Conservation (phyloP, 2,113 vertebrate genomes). For the Percopsis transmontana region DNA sequence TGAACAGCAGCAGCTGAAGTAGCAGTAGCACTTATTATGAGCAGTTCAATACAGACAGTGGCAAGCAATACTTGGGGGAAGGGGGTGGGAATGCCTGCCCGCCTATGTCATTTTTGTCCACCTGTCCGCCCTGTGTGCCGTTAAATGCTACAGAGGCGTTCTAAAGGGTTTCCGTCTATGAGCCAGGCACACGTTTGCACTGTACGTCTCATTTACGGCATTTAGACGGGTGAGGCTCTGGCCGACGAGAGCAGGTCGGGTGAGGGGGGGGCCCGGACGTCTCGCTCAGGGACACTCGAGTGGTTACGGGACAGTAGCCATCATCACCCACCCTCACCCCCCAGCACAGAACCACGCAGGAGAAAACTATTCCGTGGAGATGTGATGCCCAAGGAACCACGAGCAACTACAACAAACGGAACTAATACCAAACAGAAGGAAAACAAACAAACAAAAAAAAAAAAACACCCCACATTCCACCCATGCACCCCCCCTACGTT, state of each 20-base stretch:
- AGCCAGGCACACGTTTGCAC: neutral
- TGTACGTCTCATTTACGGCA: neutral
- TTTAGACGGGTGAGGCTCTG: neutral
- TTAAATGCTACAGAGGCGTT: conserved; percentile 14
- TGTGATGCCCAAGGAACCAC: too few relatives aligned
- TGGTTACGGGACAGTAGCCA: neutral
- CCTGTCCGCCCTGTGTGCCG: neutral
- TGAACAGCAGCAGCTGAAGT: too few relatives aligned
- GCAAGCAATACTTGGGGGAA: neutral
- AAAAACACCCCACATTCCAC: neutral
- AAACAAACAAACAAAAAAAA: neutral
- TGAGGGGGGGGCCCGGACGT: too few relatives aligned
- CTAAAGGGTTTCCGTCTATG: conserved; percentile 3
- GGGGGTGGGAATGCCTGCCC: neutral
- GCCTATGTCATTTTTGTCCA: neutral
- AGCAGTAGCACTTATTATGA: neutral
- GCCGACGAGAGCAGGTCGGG: too few relatives aligned
- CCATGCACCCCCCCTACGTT: neutral
- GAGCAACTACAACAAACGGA: neutral
- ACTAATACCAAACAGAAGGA: conserved; percentile 32
- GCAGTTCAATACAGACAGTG: neutral
- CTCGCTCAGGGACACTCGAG: neutral
- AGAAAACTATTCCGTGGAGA: neutral
- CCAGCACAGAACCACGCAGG: neutral
- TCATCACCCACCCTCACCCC: neutral